Conservation (phyloP, 2,797 vertebrate species). For the Coreius guichenoti region DNA sequence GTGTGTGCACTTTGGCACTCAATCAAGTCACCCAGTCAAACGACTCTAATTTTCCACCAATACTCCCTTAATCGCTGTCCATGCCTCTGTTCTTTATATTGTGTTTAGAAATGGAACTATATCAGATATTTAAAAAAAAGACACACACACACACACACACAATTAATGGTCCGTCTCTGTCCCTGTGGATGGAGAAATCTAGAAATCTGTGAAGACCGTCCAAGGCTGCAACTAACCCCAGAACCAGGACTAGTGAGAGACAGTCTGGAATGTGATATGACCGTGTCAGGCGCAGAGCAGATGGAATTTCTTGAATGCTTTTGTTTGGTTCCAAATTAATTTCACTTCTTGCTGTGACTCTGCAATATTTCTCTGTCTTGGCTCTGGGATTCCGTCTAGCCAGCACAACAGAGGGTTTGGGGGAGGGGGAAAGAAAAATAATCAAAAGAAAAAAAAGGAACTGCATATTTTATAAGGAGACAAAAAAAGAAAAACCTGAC, state of each 20-base stretch:
- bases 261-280: conserved; percentile 67
- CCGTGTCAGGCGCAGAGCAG: conserved; percentile 69
- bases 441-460: conserved; percentile 68
- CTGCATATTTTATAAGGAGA: conserved; percentile 66
- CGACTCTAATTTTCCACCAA: conserved; percentile 56
- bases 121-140: conserved; percentile 54
- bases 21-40: conserved; percentile 62
- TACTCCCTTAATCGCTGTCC: conserved; percentile 58
- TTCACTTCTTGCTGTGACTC: conserved; percentile 78
- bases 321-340: conserved; percentile 79
- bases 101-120: conserved; percentile 56
- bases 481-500: conserved; percentile 31
- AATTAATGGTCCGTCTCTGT: conserved; percentile 55
- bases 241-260: conserved; percentile 47
- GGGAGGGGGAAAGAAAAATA: conserved; percentile 60
- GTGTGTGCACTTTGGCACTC: conserved; percentile 55
- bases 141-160: conserved; percentile 38
- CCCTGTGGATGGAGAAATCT: conserved; percentile 42
- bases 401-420: conserved; percentile 67
- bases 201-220: conserved; percentile 58
- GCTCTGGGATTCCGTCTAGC: conserved; percentile 74
- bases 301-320: conserved; percentile 74
- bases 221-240: conserved; percentile 55
- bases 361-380: conserved; percentile 69
- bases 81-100: conserved; percentile 52